Conservation (phyloP, 2,113 vertebrate species). For the Leptobrachium leishanense region DNA sequence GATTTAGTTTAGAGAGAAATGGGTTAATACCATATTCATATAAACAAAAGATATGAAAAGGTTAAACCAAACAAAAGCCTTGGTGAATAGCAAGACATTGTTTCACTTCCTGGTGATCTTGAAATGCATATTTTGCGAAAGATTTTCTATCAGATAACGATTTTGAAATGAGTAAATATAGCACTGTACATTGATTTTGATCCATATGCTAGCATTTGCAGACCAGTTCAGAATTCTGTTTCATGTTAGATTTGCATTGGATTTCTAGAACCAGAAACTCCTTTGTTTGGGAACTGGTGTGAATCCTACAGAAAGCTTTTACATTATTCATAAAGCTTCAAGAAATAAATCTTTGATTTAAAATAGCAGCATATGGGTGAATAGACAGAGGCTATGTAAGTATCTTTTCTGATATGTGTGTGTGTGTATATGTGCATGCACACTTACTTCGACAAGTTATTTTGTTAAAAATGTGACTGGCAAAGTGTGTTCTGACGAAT, state of each 20-base stretch:
- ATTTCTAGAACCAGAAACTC: constrained; percentile 32
- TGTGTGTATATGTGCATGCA: too few relatives aligned
- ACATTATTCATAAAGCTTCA: constrained; percentile 35
- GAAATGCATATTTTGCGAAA: constrained; percentile 26
- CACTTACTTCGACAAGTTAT: too few relatives aligned
- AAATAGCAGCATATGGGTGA: constrained; percentile 13
- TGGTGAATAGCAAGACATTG: constrained; percentile 15
- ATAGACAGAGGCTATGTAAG: background rate
- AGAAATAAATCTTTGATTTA: constrained; percentile 40
- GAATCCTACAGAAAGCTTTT: constrained; percentile 1
- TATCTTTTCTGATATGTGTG: too few relatives aligned
- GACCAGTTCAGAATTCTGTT: constrained; percentile 44
- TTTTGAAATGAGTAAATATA: constrained; percentile 41
- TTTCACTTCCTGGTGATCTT: constrained; percentile 24
- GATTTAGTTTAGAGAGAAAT: background rate
- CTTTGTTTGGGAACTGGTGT: constrained; percentile 29
- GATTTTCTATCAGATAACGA: constrained; percentile 32
- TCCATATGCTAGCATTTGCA: constrained; percentile 36
- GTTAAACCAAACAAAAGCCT: constrained; percentile 21
- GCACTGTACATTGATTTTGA: constrained; percentile 37
- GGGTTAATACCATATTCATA: constrained; percentile 10
- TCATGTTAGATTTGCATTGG: constrained; percentile 44
- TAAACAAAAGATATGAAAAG: constrained; percentile 13
- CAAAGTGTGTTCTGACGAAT: too few relatives aligned
- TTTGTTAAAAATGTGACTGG: too few relatives aligned